Evolutionary conservation across 2,797 vertebrate genomes (phyloP), one percentile per base, ranked within the genome.

Genomic region (Sorex maritimensis): DNA sequence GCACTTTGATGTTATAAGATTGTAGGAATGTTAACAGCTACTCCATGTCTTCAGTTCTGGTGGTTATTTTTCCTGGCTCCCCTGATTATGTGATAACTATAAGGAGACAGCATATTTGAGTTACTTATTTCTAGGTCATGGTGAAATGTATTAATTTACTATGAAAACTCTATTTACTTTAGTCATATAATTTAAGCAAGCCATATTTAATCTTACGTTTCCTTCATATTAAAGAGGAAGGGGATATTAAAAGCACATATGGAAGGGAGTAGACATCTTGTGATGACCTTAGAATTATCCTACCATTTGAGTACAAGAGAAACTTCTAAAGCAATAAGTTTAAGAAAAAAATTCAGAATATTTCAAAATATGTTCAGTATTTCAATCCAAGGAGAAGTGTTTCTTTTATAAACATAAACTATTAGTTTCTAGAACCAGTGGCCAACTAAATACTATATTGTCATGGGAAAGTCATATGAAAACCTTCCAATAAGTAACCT

Each of bases 371-470:
- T 52, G 0, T 52, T 52, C 6, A 52, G 10, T 52, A 14, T 52
- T 52, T 11, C 13, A 52, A 52, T 52, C 13, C 41, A 79, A 81
- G 68, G 2, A 5, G 41, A 71, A 87, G 15, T 69, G 5, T 44
- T 84, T 28, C 55, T 63, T 73, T 78, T 69, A 38, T 78, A 21
- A 91, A 28, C 4, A 38, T 49, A 67, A 1, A 34, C 28, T 88
- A 21, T 69, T 5, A 15, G 10, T 34, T 94, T 81, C 19, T 44
- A 69, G 19, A 86, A 61, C 41, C 61, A 38, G 19, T 72, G 15
- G 30, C 34, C 79, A 92, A 23, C 23, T 80, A 67, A 28, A 19
- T 6, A 65, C 69, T 82, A 63, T 71, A 55, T 88, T 92, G 87
- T 38, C 65, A 28, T 61, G 11, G 83, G 44, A 77, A 28, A 19